Percentiles rank a stretch among this genome's conserved stretches.
Evolutionary conservation across 2,888 invertebrate genomes (phyloP).

Genomic region (Thereva unica): DNA sequence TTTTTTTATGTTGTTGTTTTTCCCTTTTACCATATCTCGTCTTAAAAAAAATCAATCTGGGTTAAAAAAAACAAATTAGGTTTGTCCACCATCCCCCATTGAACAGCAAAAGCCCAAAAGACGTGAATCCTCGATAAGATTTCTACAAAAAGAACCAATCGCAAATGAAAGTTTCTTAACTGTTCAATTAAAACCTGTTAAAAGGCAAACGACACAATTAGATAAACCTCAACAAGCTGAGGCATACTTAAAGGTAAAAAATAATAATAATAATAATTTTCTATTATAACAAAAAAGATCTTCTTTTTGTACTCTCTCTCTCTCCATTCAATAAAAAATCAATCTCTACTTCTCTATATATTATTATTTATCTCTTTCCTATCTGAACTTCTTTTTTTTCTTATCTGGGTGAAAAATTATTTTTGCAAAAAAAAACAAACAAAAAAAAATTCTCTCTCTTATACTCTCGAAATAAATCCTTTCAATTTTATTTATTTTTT

Average conservation of each 20-base stretch:
- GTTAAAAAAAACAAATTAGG: neutral
- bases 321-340: neutral
- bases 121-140: conserved; percentile 55
- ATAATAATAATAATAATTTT: conserved; percentile 13
- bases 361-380: neutral
- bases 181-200: conserved; percentile 67
- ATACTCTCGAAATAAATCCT: too few relatives aligned
- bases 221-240: conserved; percentile 52
- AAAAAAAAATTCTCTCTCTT: too few relatives aligned
- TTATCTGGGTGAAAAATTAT: too few relatives aligned
- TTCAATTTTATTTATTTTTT: too few relatives aligned
- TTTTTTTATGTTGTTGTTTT: too few relatives aligned
- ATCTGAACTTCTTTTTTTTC: neutral
- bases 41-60: too few relatives aligned
- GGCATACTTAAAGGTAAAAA: conserved; percentile 54
- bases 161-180: conserved; percentile 64
- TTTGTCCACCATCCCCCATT: neutral
- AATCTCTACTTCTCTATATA: neutral
- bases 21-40: too few relatives aligned
- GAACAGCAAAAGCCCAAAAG: conserved; percentile 42
- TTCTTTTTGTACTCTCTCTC: conserved; percentile 2
- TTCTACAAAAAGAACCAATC: conserved; percentile 59
- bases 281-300: neutral
- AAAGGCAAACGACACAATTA: conserved; percentile 56
- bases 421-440: too few relatives aligned